phyloP scores from a whole-genome alignment of 2,888 invertebrate species.

The Agrochola lota region DNA sequence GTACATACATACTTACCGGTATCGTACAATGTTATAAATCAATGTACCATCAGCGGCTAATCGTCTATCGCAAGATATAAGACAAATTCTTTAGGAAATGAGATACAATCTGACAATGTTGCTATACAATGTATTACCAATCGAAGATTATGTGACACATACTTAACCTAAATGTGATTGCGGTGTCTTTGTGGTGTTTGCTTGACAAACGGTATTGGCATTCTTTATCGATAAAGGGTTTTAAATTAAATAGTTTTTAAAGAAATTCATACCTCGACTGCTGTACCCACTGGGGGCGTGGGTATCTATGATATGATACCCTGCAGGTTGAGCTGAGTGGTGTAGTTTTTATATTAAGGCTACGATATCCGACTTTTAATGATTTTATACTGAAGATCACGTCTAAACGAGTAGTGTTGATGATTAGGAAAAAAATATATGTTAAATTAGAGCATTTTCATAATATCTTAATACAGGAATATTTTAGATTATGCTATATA shows the following conservation, averaged over 20 bases:
- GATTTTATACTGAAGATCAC: too few relatives aligned
- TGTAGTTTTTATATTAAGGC: too few relatives aligned
- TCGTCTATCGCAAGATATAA: background rate
- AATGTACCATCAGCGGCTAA: conserved; percentile 6
- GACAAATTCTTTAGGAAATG: conserved; percentile 49
- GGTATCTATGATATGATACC: too few relatives aligned
- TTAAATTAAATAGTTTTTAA: background rate
- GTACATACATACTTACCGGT: background rate
- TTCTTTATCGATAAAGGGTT: background rate
- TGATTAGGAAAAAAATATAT: too few relatives aligned
- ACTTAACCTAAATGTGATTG: conserved; percentile 29
- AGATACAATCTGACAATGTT: conserved; percentile 16
- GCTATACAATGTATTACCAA: conserved; percentile 19
- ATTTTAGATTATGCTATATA: too few relatives aligned
- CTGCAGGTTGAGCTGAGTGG: too few relatives aligned
- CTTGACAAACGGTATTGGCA: conserved; percentile 3
- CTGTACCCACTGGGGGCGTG: too few relatives aligned
- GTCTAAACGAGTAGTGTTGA: too few relatives aligned
- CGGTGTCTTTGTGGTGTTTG: conserved; percentile 11
- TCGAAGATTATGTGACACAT: conserved; percentile 16
- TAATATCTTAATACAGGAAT: too few relatives aligned
- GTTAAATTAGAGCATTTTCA: too few relatives aligned
- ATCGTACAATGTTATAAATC: conserved; percentile 6
- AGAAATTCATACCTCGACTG: too few relatives aligned
- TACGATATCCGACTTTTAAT: too few relatives aligned